These are phyloP conservation scores for Lepeophtheirus nordmannii DNA, from an alignment of 2,888 invertebrate species.

Conservation along the genomic window DNA sequence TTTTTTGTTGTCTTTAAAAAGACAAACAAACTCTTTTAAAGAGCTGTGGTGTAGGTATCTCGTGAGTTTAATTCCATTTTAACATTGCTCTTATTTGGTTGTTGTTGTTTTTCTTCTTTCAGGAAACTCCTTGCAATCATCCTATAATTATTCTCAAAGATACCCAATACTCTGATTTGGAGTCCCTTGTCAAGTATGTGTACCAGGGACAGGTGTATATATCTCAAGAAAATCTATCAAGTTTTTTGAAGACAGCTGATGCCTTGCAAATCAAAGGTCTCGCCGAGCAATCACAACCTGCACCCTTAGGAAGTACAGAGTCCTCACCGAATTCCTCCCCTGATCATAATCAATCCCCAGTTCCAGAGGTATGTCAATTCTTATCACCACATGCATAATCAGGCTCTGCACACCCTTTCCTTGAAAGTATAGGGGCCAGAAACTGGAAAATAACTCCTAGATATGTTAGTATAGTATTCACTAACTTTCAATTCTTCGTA, in stretches of 20 bases:
- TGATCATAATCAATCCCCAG: background rate
- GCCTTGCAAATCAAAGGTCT: conserved; percentile 51
- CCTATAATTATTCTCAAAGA: conserved; percentile 56
- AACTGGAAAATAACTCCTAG: no score
- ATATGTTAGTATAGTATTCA: no score
- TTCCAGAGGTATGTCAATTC: conserved; percentile 31
- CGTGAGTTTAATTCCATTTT: no score
- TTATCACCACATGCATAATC: no score
- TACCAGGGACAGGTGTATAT: conserved; percentile 56
- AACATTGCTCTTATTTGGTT: no score
- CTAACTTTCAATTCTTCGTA: no score
- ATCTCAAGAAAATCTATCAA: conserved; percentile 47
- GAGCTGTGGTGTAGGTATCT: no score
- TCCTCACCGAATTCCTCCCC: conserved; percentile 1
- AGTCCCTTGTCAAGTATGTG: conserved; percentile 50
- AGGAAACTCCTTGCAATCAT: conserved; percentile 58
- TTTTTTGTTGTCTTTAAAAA: no score
- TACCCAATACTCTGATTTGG: conserved; percentile 49
- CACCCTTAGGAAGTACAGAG: conserved; percentile 21
- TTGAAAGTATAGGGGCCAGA: no score
- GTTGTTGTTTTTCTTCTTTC: conserved; percentile 29
- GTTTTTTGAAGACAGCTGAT: conserved; percentile 51
- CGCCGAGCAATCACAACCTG: conserved; percentile 33
- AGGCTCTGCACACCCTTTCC: no score
- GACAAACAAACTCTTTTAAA: no score